Base-by-base conservation (phyloP, 1,140 invertebrate genomes). In the Nebria ingens region DNA sequence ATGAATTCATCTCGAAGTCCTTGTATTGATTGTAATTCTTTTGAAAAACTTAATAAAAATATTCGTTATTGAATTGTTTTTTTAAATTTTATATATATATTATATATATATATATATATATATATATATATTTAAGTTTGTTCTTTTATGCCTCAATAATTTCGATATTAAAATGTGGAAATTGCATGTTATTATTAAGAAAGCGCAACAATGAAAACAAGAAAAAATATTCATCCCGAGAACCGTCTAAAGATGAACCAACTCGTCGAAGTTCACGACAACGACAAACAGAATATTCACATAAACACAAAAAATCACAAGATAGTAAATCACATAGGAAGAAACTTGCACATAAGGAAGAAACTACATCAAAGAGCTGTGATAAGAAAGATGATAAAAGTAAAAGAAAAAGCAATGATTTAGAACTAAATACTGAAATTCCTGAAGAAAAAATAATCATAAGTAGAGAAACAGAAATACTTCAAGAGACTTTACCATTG, bases 21-120 rank as follows among this genome's bases (percentile, higher is more conserved):
- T n/a, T n/a, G n/a, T n/a, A n/a, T n/a, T n/a, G n/a, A n/a, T n/a
- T n/a, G n/a, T n/a, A n/a, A n/a, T n/a, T n/a, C n/a, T n/a, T n/a
- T n/a, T n/a, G n/a, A n/a, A n/a, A n/a, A n/a, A n/a, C n/a, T 15
- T 13, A 20, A 56, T 38, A 13, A 34, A 52, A 49, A 56, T 13
- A 12, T 20, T 21, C 40, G 13, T 4, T 40, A 56, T 53, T 23
- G 42, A 13, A 17, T 21, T 19, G 40, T 21, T 19, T 19, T 21
- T 21, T 21, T 42, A 42, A 15, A 20, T 57, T 2, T 57, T 57
- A 1, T 25, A n/a, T 52, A 52, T 52, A 53, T 20, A 19, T 40
- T 54, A 12, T 50, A 21, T 49, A 15, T 21, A 19, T 11, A 15
- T 17, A 55, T 22, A 49, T 50, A 45, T 15, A n/a, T 21, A 22